Conservation (phyloP, 2,113 vertebrate genomes). For the mouse (Mus musculus) region DNA sequence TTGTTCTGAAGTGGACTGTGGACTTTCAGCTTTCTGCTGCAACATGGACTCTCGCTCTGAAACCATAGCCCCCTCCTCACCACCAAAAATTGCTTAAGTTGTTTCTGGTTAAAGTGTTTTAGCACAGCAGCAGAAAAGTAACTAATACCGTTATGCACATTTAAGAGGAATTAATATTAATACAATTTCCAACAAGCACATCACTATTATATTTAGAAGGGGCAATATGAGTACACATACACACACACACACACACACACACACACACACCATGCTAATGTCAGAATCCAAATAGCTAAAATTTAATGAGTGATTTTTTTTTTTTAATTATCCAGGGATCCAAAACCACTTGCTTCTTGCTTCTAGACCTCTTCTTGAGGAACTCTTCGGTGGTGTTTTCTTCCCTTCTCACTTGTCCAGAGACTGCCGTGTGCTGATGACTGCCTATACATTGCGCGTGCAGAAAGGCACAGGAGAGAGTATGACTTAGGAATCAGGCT, state of each 20-base stretch:
- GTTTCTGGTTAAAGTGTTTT: background rate
- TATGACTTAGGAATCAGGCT: constrained; percentile 50
- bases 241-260: too few relatives aligned
- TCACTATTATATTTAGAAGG: constrained; percentile 53
- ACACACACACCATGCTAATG: background rate
- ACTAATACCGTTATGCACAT: background rate
- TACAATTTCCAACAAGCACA: constrained; percentile 28
- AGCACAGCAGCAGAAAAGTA: background rate
- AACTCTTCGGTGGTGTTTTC: constrained; percentile 21
- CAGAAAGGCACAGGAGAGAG: constrained; percentile 6
- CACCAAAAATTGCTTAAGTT: background rate
- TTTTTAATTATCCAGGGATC: constrained; percentile 12
- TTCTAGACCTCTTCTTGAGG: constrained; percentile 31
- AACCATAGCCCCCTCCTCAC: background rate
- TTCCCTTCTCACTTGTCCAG: constrained; percentile 11
- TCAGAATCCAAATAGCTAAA: constrained; percentile 53
- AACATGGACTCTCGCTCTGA: background rate
- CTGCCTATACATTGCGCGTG: constrained; percentile 9
- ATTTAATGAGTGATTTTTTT: constrained; percentile 54
- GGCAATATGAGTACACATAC: background rate
- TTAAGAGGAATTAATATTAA: constrained; percentile 33
- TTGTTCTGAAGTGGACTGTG: background rate
- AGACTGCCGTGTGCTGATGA: constrained; percentile 23
- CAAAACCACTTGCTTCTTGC: constrained; percentile 46
- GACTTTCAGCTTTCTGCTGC: background rate